These are phyloP conservation scores for Podarcis cretensis DNA, from an alignment of 2,113 vertebrate genomes.

Conservation along the genomic window DNA sequence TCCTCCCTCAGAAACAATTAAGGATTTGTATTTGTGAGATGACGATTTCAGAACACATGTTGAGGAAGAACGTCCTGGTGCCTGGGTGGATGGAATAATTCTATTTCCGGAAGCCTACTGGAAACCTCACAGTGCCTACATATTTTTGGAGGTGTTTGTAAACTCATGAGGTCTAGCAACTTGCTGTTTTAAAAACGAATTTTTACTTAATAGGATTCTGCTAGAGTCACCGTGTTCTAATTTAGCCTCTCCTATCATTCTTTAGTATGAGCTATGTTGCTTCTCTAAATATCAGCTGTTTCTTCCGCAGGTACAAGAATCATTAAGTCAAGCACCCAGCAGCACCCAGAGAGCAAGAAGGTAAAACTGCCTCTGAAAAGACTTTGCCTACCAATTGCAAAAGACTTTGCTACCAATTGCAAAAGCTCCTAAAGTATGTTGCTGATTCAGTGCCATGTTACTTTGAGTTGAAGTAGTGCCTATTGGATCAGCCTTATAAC, in stretches of 20 bases:
- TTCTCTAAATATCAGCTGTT: background rate
- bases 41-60: background rate
- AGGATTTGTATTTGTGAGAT: background rate
- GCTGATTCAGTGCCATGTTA: no score
- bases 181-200: background rate
- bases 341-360: slow-evolving; percentile 62
- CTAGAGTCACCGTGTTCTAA: background rate
- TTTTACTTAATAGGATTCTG: background rate
- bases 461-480: background rate
- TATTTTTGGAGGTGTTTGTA: background rate
- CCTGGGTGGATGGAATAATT: background rate
- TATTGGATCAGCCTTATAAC: background rate
- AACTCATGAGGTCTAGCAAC: background rate
- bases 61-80: background rate
- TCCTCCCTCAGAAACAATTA: background rate
- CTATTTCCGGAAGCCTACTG: background rate
- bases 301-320: slow-evolving; percentile 51
- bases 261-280: background rate
- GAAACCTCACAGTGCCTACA: background rate
- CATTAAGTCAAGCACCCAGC: slow-evolving; percentile 15
- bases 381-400: background rate
- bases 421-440: background rate
- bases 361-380: slow-evolving; percentile 45
- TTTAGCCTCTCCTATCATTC: background rate
- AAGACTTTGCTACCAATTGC: background rate